Conservation (phyloP, 2,113 vertebrate species). For the Centropristis striata region DNA sequence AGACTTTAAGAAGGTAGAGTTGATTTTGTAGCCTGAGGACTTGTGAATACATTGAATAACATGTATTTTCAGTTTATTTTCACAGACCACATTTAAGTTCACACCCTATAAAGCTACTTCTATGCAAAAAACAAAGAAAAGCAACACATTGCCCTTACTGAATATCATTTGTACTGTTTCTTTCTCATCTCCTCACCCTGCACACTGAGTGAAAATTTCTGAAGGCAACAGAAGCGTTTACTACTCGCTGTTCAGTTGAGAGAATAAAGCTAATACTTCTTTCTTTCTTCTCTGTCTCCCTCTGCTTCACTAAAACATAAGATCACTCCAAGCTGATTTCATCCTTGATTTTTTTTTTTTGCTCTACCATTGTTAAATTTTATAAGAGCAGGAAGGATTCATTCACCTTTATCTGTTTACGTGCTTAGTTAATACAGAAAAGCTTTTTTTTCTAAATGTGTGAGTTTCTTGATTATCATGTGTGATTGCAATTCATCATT, state of each 20-base stretch:
- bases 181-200: not conserved
- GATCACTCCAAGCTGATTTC: not conserved
- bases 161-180: not conserved
- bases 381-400: no score
- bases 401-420: no score
- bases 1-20: constrained; percentile 26
- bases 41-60: not conserved
- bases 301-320: not conserved
- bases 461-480: not conserved
- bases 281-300: not conserved
- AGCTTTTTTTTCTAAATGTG: not conserved
- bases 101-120: not conserved
- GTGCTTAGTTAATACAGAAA: not conserved
- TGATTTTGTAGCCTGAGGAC: constrained; percentile 18
- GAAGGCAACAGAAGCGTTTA: not conserved
- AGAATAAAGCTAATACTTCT: not conserved
- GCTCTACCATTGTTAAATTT: not conserved
- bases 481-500: not conserved
- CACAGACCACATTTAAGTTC: not conserved
- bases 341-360: not conserved
- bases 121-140: not conserved
- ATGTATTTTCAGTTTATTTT: not conserved
- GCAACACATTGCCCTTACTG: not conserved
- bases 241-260: not conserved
- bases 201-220: not conserved